A percentile compares a stretch with the other conserved stretches of the same genome.
Evolutionary conservation across 2,797 vertebrate species (phyloP).

Genomic region (Channallabes apus): DNA sequence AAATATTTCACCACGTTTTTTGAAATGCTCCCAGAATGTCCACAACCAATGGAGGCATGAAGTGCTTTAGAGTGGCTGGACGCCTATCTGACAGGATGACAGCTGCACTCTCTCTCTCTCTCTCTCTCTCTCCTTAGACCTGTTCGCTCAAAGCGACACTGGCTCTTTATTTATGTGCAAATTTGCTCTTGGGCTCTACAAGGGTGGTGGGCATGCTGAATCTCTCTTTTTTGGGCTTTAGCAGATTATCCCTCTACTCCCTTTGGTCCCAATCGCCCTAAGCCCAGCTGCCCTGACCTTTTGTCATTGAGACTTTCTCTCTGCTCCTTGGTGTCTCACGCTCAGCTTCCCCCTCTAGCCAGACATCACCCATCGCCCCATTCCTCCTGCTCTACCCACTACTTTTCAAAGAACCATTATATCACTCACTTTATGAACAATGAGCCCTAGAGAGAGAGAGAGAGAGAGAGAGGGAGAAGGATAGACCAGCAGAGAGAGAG

Average conservation of each 20-base stretch:
- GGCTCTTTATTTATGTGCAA: constrained; percentile 88
- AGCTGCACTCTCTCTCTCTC: constrained; percentile 52
- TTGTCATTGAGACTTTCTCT: constrained; percentile 82
- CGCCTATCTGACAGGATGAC: constrained; percentile 44
- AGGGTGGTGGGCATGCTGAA: constrained; percentile 83
- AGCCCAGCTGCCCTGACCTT: constrained; percentile 86
- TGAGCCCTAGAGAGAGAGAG: constrained; percentile 71
- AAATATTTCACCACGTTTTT: constrained; percentile 13
- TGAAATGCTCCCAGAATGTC: constrained; percentile 34
- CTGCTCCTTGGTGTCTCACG: constrained; percentile 62
- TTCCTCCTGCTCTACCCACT: constrained; percentile 62
- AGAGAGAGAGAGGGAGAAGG: constrained; percentile 65
- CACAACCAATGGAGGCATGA: constrained; percentile 38
- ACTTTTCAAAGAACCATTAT: constrained; percentile 76
- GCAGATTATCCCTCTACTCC: constrained; percentile 86
- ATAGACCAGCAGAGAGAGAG: constrained; percentile 49
- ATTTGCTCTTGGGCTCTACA: constrained; percentile 80
- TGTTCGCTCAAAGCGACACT: constrained; percentile 83
- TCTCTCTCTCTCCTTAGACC: constrained; percentile 69
- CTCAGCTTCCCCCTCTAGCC: constrained; percentile 64
- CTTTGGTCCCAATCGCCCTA: constrained; percentile 80
- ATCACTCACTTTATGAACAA: constrained; percentile 79
- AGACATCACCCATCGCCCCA: constrained; percentile 64
- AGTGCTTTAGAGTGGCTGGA: constrained; percentile 44
- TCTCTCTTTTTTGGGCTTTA: constrained; percentile 83